Percentiles rank a stretch among this genome's conserved stretches.
These are phyloP conservation scores for Spatulosminthurus flaviceps DNA, from an alignment of 2,888 invertebrate species.

Conservation along the genomic window DNA sequence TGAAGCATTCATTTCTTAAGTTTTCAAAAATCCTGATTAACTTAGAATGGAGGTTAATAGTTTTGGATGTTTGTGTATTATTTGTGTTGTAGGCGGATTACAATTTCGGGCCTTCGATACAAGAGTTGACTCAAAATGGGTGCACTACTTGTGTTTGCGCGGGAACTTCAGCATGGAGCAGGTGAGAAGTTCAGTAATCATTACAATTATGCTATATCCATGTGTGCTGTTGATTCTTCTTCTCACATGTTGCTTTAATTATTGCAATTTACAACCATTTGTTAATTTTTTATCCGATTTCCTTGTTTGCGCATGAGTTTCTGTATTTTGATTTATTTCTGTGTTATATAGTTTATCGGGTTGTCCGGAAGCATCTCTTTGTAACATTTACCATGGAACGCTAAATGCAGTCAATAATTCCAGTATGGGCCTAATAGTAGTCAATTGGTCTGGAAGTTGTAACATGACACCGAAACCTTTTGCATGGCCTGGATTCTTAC, in stretches of 20 bases:
- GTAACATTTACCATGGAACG: constrained; percentile 71
- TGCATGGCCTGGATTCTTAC: constrained; percentile 71
- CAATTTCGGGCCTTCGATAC: constrained; percentile 70
- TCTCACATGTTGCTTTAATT: no score
- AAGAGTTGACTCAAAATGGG: constrained; percentile 68
- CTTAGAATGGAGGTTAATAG: background rate
- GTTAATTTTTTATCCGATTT: background rate
- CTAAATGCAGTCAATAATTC: constrained; percentile 69
- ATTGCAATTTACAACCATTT: background rate
- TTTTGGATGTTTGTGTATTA: background rate
- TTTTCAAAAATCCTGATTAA: background rate
- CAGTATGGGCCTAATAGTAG: constrained; percentile 70
- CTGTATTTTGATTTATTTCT: constrained; percentile 28
- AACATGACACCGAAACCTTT: constrained; percentile 72
- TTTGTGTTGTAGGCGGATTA: constrained; percentile 68
- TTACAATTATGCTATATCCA: no score
- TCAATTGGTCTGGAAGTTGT: constrained; percentile 72
- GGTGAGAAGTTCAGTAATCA: constrained; percentile 61
- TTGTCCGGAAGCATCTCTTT: constrained; percentile 72
- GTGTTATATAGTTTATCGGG: constrained; percentile 69
- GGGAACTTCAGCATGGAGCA: constrained; percentile 73
- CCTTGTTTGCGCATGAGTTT: background rate
- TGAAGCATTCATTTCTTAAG: no score
- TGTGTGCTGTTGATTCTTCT: no score
- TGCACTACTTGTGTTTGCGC: constrained; percentile 70